Percentiles rank a stretch among this genome's conserved stretches.
These are phyloP conservation scores for Monopis laevigella DNA, from an alignment of 2,888 invertebrate species.

Conservation along the genomic window DNA sequence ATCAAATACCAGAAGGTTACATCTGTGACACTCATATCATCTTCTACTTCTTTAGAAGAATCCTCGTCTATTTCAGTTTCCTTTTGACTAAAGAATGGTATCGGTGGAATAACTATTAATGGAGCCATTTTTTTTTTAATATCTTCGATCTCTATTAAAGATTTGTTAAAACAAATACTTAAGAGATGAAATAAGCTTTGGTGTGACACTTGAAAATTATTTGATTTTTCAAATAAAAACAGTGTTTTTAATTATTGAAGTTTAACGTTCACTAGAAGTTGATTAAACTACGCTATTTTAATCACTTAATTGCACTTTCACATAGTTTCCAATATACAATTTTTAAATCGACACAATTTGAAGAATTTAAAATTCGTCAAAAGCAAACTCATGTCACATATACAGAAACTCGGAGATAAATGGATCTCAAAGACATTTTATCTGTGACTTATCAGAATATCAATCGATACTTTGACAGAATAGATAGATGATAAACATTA, in stretches of 20 bases:
- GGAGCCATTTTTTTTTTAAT: conserved; percentile 6
- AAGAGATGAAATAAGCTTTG: no score
- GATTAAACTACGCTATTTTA: no score
- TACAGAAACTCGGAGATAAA: not conserved
- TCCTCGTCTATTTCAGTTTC: conserved; percentile 16
- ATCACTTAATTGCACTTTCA: no score
- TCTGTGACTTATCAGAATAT: not conserved
- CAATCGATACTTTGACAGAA: not conserved
- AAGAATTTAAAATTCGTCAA: not conserved
- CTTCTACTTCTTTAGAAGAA: conserved; percentile 17
- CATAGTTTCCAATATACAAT: no score
- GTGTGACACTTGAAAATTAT: not conserved
- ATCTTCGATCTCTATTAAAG: not conserved
- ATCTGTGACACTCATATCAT: conserved; percentile 23
- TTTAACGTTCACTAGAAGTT: no score
- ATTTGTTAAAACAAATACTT: not conserved
- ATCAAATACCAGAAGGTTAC: conserved; percentile 52
- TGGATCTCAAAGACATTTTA: not conserved
- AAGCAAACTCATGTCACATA: not conserved
- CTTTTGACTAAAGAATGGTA: not conserved
- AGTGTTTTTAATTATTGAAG: no score
- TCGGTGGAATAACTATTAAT: not conserved
- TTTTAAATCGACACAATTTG: no score
- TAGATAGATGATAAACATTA: no score
- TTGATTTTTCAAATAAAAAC: not conserved